Percentiles rank a stretch among this genome's conserved stretches.
Conservation (phyloP, 2,888 invertebrate genomes). For the Idaea aversata region DNA sequence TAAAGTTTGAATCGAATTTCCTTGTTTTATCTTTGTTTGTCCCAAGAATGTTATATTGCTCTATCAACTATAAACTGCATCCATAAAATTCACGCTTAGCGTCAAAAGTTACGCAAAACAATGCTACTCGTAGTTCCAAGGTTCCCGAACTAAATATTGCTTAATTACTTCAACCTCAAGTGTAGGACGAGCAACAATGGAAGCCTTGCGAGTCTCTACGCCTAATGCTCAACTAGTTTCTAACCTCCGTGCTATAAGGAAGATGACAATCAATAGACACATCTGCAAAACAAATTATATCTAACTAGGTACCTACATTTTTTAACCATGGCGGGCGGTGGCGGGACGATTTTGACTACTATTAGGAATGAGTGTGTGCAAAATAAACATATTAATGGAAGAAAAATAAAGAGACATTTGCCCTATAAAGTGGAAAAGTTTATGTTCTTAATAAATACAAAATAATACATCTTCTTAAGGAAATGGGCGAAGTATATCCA, state of each 20-base stretch:
- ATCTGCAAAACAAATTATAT: neutral
- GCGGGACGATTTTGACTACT: too few relatives aligned
- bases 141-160: slow-evolving; percentile 62
- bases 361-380: too few relatives aligned
- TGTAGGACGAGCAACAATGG: slow-evolving; percentile 58
- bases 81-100: slow-evolving; percentile 3
- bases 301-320: neutral
- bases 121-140: slow-evolving; percentile 44
- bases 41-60: neutral
- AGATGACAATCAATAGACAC: slow-evolving; percentile 3
- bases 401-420: too few relatives aligned
- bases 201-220: slow-evolving; percentile 50
- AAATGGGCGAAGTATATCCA: neutral
- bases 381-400: too few relatives aligned
- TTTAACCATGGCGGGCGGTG: neutral
- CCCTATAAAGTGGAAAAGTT: too few relatives aligned
- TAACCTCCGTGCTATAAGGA: neutral
- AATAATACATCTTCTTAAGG: too few relatives aligned
- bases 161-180: slow-evolving; percentile 66
- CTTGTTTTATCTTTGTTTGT: too few relatives aligned
- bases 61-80: neutral
- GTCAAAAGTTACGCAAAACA: slow-evolving; percentile 27
- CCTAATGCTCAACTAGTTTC: slow-evolving; percentile 45
- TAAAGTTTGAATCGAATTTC: too few relatives aligned
- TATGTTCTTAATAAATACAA: too few relatives aligned